Evolutionary conservation across 2,113 vertebrate species (phyloP).

Genomic region (Gymnobelideus leadbeateri): DNA sequence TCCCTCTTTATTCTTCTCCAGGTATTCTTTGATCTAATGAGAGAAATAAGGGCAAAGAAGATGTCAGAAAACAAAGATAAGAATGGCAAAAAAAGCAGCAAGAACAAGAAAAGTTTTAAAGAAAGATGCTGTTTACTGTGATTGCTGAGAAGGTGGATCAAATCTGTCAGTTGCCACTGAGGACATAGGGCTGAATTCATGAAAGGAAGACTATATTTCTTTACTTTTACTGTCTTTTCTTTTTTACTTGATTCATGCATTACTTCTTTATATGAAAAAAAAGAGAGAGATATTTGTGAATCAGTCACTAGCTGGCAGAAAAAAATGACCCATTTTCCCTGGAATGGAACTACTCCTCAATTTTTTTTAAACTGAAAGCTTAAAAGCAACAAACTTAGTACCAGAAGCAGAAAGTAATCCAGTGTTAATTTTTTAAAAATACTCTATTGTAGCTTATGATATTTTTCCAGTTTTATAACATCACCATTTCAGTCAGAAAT

Average conservation of each 20-base stretch:
- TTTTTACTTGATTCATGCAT: slow-evolving; percentile 62
- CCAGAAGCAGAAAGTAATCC: slow-evolving; percentile 52
- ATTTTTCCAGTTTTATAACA: slow-evolving; percentile 45
- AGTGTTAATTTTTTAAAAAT: slow-evolving; percentile 52
- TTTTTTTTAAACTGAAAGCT: slow-evolving; percentile 26
- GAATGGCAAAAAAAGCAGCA: slow-evolving; percentile 94
- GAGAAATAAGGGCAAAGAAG: slow-evolving; percentile 96
- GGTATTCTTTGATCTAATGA: slow-evolving; percentile 99
- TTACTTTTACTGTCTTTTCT: slow-evolving; percentile 28
- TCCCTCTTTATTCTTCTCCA: slow-evolving; percentile 70
- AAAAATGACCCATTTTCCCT: slow-evolving; percentile 69
- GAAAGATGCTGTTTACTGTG: slow-evolving; percentile 94
- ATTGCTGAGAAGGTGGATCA: slow-evolving; percentile 69
- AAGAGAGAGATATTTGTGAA: slow-evolving; percentile 67
- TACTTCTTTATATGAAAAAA: slow-evolving; percentile 80
- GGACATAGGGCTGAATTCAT: slow-evolving; percentile 74
- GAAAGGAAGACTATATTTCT: slow-evolving; percentile 73
- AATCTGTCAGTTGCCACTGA: slow-evolving; percentile 66
- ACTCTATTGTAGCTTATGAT: slow-evolving; percentile 13
- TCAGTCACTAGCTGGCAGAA: slow-evolving; percentile 70
- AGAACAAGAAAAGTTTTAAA: slow-evolving; percentile 97
- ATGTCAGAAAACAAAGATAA: slow-evolving; percentile 98
- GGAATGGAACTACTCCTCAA: slow-evolving; percentile 45
- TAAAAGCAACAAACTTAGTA: background rate
- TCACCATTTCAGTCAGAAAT: slow-evolving; percentile 19